Percentiles rank a stretch among this genome's conserved stretches.
These are phyloP conservation scores for Oncorhynchus mykiss DNA, from an alignment of 2,113 vertebrate species.

Conservation along the genomic window DNA sequence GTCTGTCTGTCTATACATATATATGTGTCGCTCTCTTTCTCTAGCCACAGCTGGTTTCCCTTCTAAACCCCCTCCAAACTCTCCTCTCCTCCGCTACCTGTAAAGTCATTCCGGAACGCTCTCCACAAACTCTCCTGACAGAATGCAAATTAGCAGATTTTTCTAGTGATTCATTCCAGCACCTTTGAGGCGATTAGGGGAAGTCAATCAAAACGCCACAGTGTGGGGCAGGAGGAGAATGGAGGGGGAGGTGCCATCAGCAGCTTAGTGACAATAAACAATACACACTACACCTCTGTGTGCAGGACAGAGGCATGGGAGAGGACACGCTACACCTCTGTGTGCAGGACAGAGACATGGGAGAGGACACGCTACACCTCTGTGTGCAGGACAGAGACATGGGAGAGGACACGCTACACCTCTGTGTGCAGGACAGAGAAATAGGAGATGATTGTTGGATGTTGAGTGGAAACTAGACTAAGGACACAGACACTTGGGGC, in stretches of 20 bases:
- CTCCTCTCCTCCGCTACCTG: not conserved
- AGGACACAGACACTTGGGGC: slow-evolving; percentile 35
- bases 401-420: too few species aligned
- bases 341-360: too few species aligned
- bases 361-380: too few species aligned
- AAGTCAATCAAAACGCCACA: slow-evolving; percentile 57
- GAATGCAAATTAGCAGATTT: slow-evolving; percentile 54
- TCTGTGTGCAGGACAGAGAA: not conserved
- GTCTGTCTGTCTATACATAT: not conserved
- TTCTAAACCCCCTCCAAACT: not conserved
- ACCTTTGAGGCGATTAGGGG: slow-evolving; percentile 61
- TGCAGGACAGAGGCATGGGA: too few species aligned
- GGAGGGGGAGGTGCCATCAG: slow-evolving; percentile 39
- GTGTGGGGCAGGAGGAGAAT: slow-evolving; percentile 19
- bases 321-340: too few species aligned
- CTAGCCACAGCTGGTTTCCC: slow-evolving; percentile 8
- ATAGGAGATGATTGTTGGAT: not conserved
- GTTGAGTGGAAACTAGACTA: not conserved
- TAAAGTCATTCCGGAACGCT: slow-evolving; percentile 8
- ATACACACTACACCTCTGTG: slow-evolving; percentile 6
- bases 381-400: too few species aligned
- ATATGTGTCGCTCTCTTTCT: not conserved
- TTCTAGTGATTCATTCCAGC: slow-evolving; percentile 58
- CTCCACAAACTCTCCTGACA: slow-evolving; percentile 22
- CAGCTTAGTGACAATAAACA: slow-evolving; percentile 53